A percentile compares a stretch with the other conserved stretches of the same genome.
These are phyloP conservation scores for Mastigias papua DNA, from an alignment of 30 jellyfish, hydroid and myxozoan genomes.

Conservation along the genomic window DNA sequence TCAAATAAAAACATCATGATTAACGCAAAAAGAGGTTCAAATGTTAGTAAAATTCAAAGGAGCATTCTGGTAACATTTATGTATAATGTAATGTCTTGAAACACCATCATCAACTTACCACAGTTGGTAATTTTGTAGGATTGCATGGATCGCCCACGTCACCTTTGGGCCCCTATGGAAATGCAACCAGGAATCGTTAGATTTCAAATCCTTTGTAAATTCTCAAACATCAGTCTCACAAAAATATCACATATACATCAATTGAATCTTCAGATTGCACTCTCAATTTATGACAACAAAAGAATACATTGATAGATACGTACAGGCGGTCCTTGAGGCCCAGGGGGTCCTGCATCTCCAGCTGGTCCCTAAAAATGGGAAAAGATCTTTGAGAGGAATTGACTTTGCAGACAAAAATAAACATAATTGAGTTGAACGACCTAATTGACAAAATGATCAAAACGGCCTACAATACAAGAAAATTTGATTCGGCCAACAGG, in stretches of 20 bases:
- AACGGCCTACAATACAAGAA: too few relatives aligned
- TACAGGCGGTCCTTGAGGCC: constrained; percentile 99
- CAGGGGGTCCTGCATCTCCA: constrained; percentile 99
- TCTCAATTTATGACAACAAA: too few relatives aligned
- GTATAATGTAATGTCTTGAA: neutral
- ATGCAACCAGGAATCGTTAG: neutral
- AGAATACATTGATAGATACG: neutral
- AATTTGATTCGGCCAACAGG: too few relatives aligned
- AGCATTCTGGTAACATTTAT: too few relatives aligned
- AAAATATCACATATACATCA: too few relatives aligned
- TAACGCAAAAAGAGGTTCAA: too few relatives aligned
- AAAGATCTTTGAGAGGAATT: neutral
- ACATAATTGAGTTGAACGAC: too few relatives aligned
- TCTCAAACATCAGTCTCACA: too few relatives aligned
- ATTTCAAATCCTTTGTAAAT: too few relatives aligned
- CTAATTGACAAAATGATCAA: too few relatives aligned
- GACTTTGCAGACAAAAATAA: neutral
- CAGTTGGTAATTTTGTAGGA: constrained; percentile 93
- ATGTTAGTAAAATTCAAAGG: too few relatives aligned
- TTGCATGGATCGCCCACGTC: constrained; percentile 97
- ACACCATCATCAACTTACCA: constrained; percentile 51
- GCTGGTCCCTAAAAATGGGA: constrained; percentile 86
- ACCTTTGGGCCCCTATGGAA: constrained; percentile 96
- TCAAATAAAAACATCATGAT: neutral
- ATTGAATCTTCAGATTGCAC: too few relatives aligned